Evolutionary conservation across 2,797 vertebrate species (phyloP).

Genomic region (Cryptoprocta ferox): DNA sequence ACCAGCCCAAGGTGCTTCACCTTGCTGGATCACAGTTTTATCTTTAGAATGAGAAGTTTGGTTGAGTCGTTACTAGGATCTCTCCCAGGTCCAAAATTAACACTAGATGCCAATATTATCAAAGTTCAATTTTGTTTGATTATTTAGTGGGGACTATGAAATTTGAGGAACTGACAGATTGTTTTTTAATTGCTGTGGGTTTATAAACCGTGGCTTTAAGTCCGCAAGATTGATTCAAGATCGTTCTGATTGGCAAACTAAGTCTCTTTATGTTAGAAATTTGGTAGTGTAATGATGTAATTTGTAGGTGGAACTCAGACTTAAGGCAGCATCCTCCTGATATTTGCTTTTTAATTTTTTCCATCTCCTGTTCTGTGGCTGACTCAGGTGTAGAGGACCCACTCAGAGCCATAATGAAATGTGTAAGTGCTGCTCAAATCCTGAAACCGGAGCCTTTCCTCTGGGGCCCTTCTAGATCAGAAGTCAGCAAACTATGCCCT

Average conservation of each 20-base stretch:
- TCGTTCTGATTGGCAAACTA: neutral
- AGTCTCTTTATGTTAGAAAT: neutral
- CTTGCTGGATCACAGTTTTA: neutral
- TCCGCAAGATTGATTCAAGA: neutral
- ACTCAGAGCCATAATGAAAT: neutral
- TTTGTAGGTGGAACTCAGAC: neutral
- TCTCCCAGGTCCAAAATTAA: neutral
- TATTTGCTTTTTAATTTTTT: neutral
- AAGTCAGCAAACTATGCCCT: neutral
- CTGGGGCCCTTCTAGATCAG: neutral
- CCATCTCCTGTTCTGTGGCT: neutral
- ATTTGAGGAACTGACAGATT: neutral
- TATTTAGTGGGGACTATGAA: neutral
- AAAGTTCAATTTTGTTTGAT: conserved; percentile 7
- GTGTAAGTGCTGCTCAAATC: neutral
- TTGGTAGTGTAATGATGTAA: neutral
- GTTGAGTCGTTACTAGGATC: neutral
- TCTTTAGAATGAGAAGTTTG: neutral
- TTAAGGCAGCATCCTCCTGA: neutral
- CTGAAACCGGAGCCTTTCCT: neutral
- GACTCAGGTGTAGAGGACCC: neutral
- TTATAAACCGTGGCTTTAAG: neutral
- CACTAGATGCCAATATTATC: neutral
- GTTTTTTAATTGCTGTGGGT: neutral
- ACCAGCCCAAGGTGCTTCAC: neutral